phyloP scores from a whole-genome alignment of 1,140 invertebrate species.

The Trichogramma pretiosum region DNA sequence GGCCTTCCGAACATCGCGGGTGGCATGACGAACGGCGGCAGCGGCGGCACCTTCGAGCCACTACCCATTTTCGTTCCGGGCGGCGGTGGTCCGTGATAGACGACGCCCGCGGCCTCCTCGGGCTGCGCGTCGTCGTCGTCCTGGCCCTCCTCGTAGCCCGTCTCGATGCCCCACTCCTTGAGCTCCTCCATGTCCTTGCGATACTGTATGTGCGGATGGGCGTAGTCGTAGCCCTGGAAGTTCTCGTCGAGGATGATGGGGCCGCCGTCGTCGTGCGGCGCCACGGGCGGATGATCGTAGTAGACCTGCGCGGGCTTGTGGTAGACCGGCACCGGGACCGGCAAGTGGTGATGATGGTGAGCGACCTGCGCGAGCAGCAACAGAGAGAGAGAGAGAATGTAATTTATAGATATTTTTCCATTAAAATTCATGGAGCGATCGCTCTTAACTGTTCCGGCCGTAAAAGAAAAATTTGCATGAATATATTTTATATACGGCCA shows the following conservation, averaged over 20 bases:
- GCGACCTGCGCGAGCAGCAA: too few species aligned
- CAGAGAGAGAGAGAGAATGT: too few species aligned
- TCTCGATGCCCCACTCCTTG: constrained; percentile 42
- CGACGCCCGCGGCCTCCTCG: constrained; percentile 16
- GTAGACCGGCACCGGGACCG: constrained; percentile 42
- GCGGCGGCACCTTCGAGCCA: constrained; percentile 3
- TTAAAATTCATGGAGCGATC: too few species aligned
- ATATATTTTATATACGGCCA: too few species aligned
- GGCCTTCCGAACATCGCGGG: too few species aligned
- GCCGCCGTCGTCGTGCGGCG: constrained; percentile 21
- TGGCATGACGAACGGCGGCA: too few species aligned
- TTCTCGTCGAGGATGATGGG: constrained; percentile 27
- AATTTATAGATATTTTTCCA: too few species aligned
- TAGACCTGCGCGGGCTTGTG: constrained; percentile 19
- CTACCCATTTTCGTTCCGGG: neutral
- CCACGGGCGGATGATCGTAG: constrained; percentile 20
- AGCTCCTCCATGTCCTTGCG: constrained; percentile 42
- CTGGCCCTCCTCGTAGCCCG: constrained; percentile 32
- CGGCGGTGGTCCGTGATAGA: constrained; percentile 3
- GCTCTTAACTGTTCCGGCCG: too few species aligned
- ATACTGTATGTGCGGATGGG: constrained; percentile 38
- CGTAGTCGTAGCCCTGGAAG: constrained; percentile 36
- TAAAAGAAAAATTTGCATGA: too few species aligned
- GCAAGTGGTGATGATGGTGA: constrained; percentile 49
- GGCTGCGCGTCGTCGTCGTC: too few species aligned